A percentile compares a stretch with the other conserved stretches of the same genome.
Evolutionary conservation across 2,113 vertebrate species (phyloP).

Genomic region (Alouatta palliata): DNA sequence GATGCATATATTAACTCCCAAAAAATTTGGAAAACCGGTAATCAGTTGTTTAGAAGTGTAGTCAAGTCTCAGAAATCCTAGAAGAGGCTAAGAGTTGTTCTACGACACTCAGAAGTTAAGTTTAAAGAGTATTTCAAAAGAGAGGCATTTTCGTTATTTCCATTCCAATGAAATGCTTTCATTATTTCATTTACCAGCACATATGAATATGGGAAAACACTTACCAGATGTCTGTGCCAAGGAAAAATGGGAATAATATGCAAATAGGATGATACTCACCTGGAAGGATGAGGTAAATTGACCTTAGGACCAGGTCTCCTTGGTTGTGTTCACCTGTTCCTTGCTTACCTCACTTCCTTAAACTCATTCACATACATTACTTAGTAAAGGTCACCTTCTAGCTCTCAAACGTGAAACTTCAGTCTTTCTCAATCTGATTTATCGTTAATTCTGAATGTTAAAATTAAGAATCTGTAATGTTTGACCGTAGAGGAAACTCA

Average conservation of each 20-base stretch:
- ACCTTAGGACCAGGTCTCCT: neutral
- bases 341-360: neutral
- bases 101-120: constrained; percentile 31
- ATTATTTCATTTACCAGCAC: neutral
- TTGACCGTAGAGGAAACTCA: neutral
- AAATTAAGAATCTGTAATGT: neutral
- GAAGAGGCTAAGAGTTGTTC: neutral
- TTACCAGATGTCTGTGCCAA: neutral
- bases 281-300: neutral
- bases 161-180: no score
- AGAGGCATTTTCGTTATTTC: neutral
- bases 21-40: neutral
- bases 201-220: neutral
- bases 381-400: neutral
- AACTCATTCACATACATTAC: neutral
- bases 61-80: constrained; percentile 7
- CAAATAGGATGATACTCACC: neutral
- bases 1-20: neutral
- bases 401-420: neutral
- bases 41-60: constrained; percentile 22
- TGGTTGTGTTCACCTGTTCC: neutral
- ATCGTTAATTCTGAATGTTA: neutral
- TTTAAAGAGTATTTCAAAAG: constrained; percentile 21
- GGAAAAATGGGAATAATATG: neutral
- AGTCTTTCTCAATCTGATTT: neutral